Evolutionary conservation across 2,113 vertebrate species (phyloP).

Genomic region (Passer domesticus): DNA sequence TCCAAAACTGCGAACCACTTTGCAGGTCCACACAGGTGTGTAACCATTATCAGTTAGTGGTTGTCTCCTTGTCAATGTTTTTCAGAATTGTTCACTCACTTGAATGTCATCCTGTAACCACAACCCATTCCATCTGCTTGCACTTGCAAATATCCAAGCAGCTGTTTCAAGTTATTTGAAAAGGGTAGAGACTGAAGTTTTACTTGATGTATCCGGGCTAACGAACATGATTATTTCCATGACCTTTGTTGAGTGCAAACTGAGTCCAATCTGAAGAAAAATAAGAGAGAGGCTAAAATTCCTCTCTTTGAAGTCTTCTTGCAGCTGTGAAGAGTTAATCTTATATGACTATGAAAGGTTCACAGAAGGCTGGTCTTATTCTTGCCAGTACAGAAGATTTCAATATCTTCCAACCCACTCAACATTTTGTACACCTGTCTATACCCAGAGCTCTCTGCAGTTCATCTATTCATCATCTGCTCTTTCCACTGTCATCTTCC

Average conservation of each 20-base stretch:
- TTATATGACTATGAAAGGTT: not conserved
- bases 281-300: not conserved
- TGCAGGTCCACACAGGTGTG: not conserved
- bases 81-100: not conserved
- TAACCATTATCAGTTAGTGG: not conserved
- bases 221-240: not conserved
- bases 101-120: not conserved
- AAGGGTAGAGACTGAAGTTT: not conserved
- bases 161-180: slow-evolving; percentile 22
- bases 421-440: not conserved
- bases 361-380: not conserved
- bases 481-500: not conserved
- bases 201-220: not conserved
- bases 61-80: not conserved
- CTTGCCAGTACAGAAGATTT: not conserved
- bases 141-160: slow-evolving; percentile 1
- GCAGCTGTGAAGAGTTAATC: slow-evolving; percentile 6
- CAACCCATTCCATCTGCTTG: not conserved
- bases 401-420: not conserved
- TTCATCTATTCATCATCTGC: not conserved
- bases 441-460: not conserved
- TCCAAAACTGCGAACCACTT: not conserved
- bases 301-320: not conserved
- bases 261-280: not conserved
- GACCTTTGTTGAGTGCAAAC: not conserved